Base-by-base conservation (phyloP, 2,113 vertebrate genomes). In the Daphoenositta chrysoptera region DNA sequence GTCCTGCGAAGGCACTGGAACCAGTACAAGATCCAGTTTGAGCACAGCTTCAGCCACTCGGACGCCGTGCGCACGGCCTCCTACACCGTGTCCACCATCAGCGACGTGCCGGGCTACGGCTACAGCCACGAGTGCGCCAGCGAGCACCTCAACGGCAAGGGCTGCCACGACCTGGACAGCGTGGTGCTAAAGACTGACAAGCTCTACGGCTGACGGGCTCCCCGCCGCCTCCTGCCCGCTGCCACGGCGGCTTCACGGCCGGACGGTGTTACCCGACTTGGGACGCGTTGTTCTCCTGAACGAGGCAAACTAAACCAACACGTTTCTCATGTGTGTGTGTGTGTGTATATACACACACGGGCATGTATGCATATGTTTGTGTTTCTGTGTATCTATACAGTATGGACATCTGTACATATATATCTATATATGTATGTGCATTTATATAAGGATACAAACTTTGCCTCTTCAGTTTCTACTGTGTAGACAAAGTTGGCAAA, bases 1-100 rank as follows among this genome's bases (percentile, higher is more conserved):
- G 98, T 99, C 83, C 86, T 99, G 94, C 97, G 98, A 93, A 97
- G 99, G 66, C 98, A 99, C 94, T 99, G 99, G 99, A 99, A 99
- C 90, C 99, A 99, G 97, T 99, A 99, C 88, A 97, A 98, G 48
- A 98, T 99, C 78, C 99, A 99, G 91, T 99, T 99, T 66, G 99
- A 99, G 90, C 99, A 98, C 97, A 98, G 98, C 85, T 98, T 99
- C 72, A 97, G 98, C 94, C 99, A 99, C 79, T 98, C 99, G 0
- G 99, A 99, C 1, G 98, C 98, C 14, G 94, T 98, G 68, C 99
- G 99, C 35, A 99, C 99, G 0, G 98, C 99, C 13, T 99, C 99
- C 88, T 99, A 99, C 97, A 99, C 99, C 0, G 99, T 98, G 6
- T 99, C 99, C 0, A 98, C 99, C 24, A 98, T 99, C 97, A 99